A percentile compares a stretch with the other conserved stretches of the same genome.
These are phyloP conservation scores for Polylopha cassiicola DNA, from an alignment of 2,888 invertebrate genomes.

Conservation along the genomic window DNA sequence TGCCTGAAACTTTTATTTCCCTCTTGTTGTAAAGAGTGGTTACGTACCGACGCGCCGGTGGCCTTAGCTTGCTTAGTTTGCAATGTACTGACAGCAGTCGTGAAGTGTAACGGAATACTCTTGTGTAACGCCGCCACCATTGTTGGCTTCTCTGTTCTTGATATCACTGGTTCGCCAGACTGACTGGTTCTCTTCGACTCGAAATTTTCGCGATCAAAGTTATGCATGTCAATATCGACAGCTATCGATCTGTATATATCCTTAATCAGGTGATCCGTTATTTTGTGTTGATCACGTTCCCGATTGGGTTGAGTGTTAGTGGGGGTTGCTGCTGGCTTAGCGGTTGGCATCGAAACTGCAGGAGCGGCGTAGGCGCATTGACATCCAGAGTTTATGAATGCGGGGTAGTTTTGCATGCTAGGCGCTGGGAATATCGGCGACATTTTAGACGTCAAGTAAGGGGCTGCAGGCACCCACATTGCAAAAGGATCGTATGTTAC, in stretches of 20 bases:
- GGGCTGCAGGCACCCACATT: no score
- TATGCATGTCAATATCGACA: constrained; percentile 39
- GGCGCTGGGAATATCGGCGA: constrained; percentile 17
- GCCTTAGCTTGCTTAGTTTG: no score
- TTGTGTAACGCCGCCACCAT: no score
- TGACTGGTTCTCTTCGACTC: constrained; percentile 4
- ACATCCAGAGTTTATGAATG: constrained; percentile 50
- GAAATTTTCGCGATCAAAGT: no score
- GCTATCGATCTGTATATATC: constrained; percentile 67
- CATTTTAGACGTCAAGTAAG: no score
- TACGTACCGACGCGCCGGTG: no score
- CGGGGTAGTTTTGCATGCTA: constrained; percentile 51
- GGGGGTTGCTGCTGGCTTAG: constrained; percentile 33
- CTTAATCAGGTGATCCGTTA: constrained; percentile 59
- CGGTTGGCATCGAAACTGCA: constrained; percentile 22
- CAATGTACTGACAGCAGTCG: no score
- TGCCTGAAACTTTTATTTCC: no score
- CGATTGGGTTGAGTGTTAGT: constrained; percentile 47
- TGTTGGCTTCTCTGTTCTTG: no score
- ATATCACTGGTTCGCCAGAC: constrained; percentile 1
- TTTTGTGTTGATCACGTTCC: constrained; percentile 35
- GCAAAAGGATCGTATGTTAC: constrained; percentile 49
- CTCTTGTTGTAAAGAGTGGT: no score
- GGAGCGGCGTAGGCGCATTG: no score
- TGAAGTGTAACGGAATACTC: no score